Evolutionary conservation across 1,140 invertebrate genomes (phyloP), one percentile per base, ranked within the genome.

Genomic region (Drosophila insularis): DNA sequence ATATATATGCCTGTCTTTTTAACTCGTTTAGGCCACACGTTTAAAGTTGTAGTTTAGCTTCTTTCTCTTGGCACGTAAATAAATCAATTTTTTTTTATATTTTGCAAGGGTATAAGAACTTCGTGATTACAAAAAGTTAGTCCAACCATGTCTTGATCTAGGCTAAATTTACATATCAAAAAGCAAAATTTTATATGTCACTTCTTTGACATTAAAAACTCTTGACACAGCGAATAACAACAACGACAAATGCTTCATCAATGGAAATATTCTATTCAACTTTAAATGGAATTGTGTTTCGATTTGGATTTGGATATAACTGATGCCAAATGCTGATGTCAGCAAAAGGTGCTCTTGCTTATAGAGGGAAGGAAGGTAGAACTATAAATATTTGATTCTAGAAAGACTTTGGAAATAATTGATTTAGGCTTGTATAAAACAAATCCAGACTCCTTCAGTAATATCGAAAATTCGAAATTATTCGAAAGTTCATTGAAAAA

Each of bases 91-190:
- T 23, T 23, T 23, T 23, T 23, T 23, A 4, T 23, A 23, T 23
- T 23, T 43, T 5, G 43, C 6, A 46, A 46, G 14, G 8, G 43
- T 17, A 46, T 46, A 39, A 39, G 40, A 11, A 60, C 17, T 19
- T 37, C 17, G 19, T 21, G 4, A 14, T 11, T 7, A n/a, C 58
- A 4, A 21, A 21, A 19, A 10, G 21, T n/a, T 50, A 59, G 35
- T 13, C 35, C 23, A 31, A 31, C 21, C 14, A 39, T 32, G 14
- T 39, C 21, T 21, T 56, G 53, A 53, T 74, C 73, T 27, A 40
- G 66, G 60, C 67, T 71, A 43, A 78, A 86, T 86, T 87, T 87
- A 71, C 79, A 86, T 87, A 81, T 81, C 56, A 77, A 75, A 73
- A 72, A 71, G 61, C 31, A 43, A 71, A 73, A 27, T 69, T 67